Percentiles rank a stretch among this genome's conserved stretches.
Conservation (phyloP, 2,888 invertebrate genomes). For the Macrosoma leucophasiata region DNA sequence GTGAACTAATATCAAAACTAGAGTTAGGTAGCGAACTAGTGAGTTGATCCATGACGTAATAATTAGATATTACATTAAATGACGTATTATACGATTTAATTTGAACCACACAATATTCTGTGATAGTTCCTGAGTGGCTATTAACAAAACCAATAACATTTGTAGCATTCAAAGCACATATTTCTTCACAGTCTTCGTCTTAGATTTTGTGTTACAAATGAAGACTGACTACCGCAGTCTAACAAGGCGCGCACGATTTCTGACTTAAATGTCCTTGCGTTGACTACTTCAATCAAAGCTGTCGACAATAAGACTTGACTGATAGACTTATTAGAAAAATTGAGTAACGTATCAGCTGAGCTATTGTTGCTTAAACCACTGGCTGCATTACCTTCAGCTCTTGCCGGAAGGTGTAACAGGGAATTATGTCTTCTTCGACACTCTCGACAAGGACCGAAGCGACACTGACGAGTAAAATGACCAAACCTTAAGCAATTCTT, state of each 20-base stretch:
- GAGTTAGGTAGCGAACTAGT: conserved; percentile 6
- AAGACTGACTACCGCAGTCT: conserved; percentile 18
- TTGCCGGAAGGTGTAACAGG: conserved; percentile 8
- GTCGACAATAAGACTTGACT: conserved; percentile 15
- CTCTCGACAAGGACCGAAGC: conserved; percentile 12
- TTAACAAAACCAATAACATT: conserved; percentile 7
- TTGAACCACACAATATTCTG: conserved; percentile 5
- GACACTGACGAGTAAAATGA: conserved; percentile 9
- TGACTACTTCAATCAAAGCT: conserved; percentile 17
- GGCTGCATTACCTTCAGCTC: too few species aligned
- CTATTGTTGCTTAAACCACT: too few species aligned
- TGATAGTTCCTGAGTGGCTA: conserved; percentile 3
- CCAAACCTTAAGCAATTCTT: conserved; percentile 14
- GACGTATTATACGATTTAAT: conserved; percentile 2
- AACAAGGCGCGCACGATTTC: conserved; percentile 13
- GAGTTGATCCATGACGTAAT: conserved; percentile 4
- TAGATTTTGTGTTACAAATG: conserved; percentile 8
- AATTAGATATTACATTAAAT: conserved; percentile 5
- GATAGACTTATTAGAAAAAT: too few species aligned
- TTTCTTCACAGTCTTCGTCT: conserved; percentile 5
- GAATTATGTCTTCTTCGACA: conserved; percentile 13
- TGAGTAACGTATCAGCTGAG: too few species aligned
- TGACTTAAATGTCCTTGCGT: conserved; percentile 15
- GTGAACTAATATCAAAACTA: conserved; percentile 3
- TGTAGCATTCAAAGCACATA: conserved; percentile 2